Evolutionary conservation across 2,113 vertebrate species (phyloP).

Genomic region (Neolamprologus falcicula): DNA sequence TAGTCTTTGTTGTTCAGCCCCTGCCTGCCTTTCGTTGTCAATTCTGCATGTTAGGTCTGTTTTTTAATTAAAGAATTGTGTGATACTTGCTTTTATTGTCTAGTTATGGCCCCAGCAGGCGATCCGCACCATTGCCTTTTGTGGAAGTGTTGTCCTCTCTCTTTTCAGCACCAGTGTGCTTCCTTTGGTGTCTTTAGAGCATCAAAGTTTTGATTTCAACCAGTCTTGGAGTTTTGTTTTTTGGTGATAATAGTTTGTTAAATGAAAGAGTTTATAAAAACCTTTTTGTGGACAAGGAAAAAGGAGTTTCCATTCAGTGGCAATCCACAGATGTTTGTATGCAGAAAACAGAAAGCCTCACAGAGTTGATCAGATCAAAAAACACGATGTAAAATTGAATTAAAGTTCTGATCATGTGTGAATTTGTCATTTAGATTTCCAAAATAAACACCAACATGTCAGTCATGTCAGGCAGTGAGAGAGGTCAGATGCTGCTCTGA

Average conservation of each 20-base stretch:
- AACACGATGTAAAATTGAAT: not conserved
- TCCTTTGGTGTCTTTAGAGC: not conserved
- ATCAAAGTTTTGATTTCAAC: not conserved
- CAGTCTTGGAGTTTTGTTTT: not conserved
- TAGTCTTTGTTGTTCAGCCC: rapidly evolving
- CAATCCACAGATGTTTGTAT: not conserved
- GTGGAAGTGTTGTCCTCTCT: not conserved
- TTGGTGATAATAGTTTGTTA: not conserved
- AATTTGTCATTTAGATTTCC: not conserved
- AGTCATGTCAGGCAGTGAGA: not conserved
- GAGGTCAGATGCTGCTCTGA: not conserved
- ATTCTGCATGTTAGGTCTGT: not conserved
- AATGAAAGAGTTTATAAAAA: not conserved
- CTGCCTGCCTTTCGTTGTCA: not conserved
- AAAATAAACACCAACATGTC: not conserved
- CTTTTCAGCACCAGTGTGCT: not conserved
- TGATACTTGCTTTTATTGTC: not conserved
- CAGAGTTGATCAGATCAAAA: not conserved
- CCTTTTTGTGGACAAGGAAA: not conserved
- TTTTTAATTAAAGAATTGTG: not conserved
- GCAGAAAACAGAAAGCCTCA: not conserved
- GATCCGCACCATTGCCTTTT: rapidly evolving
- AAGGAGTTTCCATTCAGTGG: rapidly evolving
- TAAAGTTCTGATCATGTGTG: not conserved
- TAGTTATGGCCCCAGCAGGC: not conserved